Conservation (phyloP, 2,888 invertebrate species). For the Pyrocoelia pectoralis region DNA sequence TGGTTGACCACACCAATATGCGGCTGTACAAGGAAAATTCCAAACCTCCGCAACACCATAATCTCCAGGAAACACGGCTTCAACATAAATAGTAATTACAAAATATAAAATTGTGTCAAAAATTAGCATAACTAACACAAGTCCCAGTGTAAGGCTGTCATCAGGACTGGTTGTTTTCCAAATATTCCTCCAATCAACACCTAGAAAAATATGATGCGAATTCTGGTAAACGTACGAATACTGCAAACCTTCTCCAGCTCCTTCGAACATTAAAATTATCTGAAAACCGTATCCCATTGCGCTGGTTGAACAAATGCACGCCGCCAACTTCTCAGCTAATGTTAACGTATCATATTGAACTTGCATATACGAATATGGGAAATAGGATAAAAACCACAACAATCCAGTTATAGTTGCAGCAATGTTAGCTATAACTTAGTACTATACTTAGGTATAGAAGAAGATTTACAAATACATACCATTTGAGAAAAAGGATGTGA, state of each 20-base stretch:
- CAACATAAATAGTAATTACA: conserved; percentile 82
- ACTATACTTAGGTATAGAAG: neutral
- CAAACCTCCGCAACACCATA: conserved; percentile 38
- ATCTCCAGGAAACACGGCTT: conserved; percentile 82
- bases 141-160: conserved; percentile 73
- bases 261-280: conserved; percentile 75
- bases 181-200: conserved; percentile 71
- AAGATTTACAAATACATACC: conserved; percentile 58
- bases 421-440: conserved; percentile 21
- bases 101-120: conserved; percentile 75
- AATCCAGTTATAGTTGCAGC: conserved; percentile 28
- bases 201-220: conserved; percentile 48
- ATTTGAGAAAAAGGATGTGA: conserved; percentile 77
- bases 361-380: conserved; percentile 63
- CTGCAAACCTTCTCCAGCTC: conserved; percentile 69
- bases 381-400: conserved; percentile 25
- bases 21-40: conserved; percentile 25
- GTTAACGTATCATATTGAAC: conserved; percentile 69
- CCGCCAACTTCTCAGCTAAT: conserved; percentile 66
- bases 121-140: conserved; percentile 76
- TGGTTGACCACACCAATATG: conserved; percentile 27
- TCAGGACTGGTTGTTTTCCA: conserved; percentile 70
- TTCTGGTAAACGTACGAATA: neutral
- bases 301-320: conserved; percentile 76
- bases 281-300: conserved; percentile 84